Conservation (phyloP, 2,888 invertebrate genomes). For the Unio pictorum region DNA sequence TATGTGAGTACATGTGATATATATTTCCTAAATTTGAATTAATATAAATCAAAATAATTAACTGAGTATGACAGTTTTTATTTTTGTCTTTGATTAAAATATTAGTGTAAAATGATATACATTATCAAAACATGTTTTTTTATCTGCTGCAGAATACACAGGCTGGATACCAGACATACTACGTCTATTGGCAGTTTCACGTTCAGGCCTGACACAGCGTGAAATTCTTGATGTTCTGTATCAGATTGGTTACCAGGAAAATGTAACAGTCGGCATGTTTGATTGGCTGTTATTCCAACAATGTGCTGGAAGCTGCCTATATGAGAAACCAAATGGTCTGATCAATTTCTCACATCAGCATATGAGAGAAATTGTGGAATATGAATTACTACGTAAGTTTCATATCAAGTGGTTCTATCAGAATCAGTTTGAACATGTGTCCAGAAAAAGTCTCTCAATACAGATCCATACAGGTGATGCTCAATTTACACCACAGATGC, state of each 20-base stretch:
- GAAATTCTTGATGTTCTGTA: constrained; percentile 60
- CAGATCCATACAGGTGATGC: not conserved
- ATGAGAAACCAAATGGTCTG: constrained; percentile 59
- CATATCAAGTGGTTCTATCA: not conserved
- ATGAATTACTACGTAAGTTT: constrained; percentile 61
- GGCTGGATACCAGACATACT: constrained; percentile 69
- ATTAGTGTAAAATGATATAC: no score
- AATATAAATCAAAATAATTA: not conserved
- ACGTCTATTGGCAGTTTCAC: constrained; percentile 63
- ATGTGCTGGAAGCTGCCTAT: constrained; percentile 49
- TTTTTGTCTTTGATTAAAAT: no score
- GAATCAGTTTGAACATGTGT: not conserved
- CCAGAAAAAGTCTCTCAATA: not conserved
- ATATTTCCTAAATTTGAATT: no score
- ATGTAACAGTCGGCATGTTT: constrained; percentile 54
- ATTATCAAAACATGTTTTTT: not conserved
- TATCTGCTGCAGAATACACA: constrained; percentile 48
- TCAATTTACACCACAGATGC: no score
- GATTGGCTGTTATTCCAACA: constrained; percentile 64
- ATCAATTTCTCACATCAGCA: constrained; percentile 62
- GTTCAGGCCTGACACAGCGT: constrained; percentile 60
- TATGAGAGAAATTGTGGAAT: constrained; percentile 57
- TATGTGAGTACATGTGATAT: no score
- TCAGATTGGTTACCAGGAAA: constrained; percentile 60
- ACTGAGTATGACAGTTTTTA: no score